Evolutionary conservation across 2,888 invertebrate genomes (phyloP).

Genomic region (Aplocera efformata): DNA sequence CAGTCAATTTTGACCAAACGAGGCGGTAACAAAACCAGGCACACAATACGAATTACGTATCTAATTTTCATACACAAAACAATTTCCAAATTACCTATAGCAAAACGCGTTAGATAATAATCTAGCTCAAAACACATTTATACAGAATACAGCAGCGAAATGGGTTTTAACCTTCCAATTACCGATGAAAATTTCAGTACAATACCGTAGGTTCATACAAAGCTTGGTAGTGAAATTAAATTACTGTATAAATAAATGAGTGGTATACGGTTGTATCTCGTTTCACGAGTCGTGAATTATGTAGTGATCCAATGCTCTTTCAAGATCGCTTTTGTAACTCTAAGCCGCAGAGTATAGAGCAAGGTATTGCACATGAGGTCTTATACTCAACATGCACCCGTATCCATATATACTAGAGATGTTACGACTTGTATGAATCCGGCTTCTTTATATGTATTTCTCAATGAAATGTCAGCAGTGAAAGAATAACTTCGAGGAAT

Average conservation of each 20-base stretch:
- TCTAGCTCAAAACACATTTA: neutral
- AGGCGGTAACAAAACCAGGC: no score
- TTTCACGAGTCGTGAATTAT: conserved; percentile 29
- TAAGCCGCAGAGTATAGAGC: conserved; percentile 7
- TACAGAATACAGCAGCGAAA: conserved; percentile 2
- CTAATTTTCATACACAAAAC: no score
- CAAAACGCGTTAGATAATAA: neutral
- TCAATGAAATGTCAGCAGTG: no score
- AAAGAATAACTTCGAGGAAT: no score
- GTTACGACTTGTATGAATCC: no score
- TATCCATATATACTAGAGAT: conserved; percentile 8
- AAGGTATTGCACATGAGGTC: neutral
- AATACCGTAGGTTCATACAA: conserved; percentile 20
- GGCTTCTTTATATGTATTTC: no score
- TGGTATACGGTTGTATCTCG: conserved; percentile 19
- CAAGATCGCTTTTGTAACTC: conserved; percentile 24
- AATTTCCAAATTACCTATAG: no score
- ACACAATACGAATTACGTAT: no score
- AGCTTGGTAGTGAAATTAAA: conserved; percentile 42
- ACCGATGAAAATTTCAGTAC: conserved; percentile 27
- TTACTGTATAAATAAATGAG: conserved; percentile 50
- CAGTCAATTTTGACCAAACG: no score
- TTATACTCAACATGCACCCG: conserved; percentile 5
- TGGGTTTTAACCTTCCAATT: conserved; percentile 11
- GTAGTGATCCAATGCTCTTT: conserved; percentile 25